Evolutionary conservation across 2,113 vertebrate genomes (phyloP).

Genomic region (Vulpes vulpes): DNA sequence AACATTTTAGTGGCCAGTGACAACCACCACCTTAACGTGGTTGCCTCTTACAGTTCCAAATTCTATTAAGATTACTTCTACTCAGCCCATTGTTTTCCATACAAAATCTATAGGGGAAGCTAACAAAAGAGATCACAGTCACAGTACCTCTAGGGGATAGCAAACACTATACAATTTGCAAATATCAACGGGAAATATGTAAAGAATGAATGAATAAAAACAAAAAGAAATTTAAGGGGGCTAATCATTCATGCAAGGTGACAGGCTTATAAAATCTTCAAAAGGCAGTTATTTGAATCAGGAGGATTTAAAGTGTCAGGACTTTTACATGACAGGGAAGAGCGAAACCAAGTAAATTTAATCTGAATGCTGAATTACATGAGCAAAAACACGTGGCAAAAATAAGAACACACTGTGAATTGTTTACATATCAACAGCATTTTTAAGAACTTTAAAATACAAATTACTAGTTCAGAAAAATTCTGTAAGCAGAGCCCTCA

Average conservation of each 20-base stretch:
- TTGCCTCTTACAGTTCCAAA: not conserved
- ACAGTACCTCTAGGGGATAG: not conserved
- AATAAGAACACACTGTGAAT: not conserved
- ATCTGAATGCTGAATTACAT: not conserved
- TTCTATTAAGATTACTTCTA: not conserved
- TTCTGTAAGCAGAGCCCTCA: not conserved
- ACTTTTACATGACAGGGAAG: not conserved
- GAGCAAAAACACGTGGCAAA: not conserved
- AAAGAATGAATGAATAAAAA: not conserved
- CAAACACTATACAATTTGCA: not conserved
- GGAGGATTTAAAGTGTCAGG: not conserved
- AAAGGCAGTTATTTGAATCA: not conserved
- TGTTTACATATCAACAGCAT: slow-evolving; percentile 3
- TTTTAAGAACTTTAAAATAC: slow-evolving; percentile 39
- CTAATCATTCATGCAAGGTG: not conserved
- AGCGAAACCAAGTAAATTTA: not conserved
- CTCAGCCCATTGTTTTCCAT: not conserved
- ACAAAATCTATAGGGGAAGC: not conserved
- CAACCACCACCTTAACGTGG: not conserved
- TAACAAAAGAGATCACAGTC: not conserved
- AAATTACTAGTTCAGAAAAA: slow-evolving; percentile 18
- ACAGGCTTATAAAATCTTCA: not conserved
- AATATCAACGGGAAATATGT: not conserved
- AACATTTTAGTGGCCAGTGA: not conserved
- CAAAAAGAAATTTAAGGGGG: not conserved